Evolutionary conservation across 2,797 vertebrate genomes (phyloP).

Genomic region (Falco novaeseelandiae): DNA sequence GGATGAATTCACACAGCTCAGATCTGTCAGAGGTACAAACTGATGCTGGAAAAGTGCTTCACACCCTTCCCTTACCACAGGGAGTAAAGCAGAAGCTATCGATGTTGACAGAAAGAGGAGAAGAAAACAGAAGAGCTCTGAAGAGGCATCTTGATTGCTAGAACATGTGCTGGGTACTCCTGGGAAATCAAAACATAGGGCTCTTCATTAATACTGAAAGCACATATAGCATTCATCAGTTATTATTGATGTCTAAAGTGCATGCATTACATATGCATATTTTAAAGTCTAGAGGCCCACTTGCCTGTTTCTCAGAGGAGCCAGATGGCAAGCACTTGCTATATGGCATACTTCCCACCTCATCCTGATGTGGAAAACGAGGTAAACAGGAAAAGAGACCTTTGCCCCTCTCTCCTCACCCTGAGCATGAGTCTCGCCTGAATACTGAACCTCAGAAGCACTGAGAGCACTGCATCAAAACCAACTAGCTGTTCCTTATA

Average conservation of each 20-base stretch:
- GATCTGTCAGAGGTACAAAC: not conserved
- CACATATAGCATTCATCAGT: conserved; percentile 10
- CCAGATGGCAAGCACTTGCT: not conserved
- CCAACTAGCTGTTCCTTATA: not conserved
- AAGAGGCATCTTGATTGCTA: conserved; percentile 45
- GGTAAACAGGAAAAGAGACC: not conserved
- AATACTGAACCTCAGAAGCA: not conserved
- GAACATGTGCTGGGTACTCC: not conserved
- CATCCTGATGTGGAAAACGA: not conserved
- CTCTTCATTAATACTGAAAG: conserved; percentile 35
- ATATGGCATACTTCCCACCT: not conserved
- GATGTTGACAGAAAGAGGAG: not conserved
- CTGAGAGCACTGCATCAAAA: not conserved
- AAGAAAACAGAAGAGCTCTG: not conserved
- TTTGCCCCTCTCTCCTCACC: not conserved
- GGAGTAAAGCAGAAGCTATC: not conserved
- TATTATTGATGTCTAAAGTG: conserved; percentile 14
- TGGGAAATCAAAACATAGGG: conserved; percentile 42
- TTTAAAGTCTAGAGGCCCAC: not conserved
- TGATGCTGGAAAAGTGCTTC: conserved; percentile 2
- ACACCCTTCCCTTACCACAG: not conserved
- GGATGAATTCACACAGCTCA: not conserved
- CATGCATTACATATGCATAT: not conserved
- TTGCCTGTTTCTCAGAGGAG: not conserved
- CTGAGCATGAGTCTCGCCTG: not conserved